Conservation (phyloP, 1,140 invertebrate genomes). For the Dinoponera quadriceps region DNA sequence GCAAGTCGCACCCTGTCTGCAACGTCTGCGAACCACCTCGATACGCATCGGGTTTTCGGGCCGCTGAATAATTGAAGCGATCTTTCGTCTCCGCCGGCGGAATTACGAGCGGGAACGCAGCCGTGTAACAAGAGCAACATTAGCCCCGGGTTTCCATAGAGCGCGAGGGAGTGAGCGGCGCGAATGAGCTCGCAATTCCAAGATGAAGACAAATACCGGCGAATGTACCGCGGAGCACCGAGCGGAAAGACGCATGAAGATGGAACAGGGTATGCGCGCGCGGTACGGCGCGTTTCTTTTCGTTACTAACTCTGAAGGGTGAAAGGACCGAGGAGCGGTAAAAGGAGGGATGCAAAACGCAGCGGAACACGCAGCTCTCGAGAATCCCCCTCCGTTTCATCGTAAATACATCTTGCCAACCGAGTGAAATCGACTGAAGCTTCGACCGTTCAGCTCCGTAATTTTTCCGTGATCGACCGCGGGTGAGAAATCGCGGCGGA, state of each 20-base stretch:
- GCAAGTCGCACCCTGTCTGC: slow-evolving; percentile 2
- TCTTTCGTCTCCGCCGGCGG: slow-evolving; percentile 48
- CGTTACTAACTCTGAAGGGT: slow-evolving; percentile 6
- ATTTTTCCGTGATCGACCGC: too few species aligned
- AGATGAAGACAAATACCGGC: slow-evolving; percentile 61
- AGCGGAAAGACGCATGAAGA: slow-evolving; percentile 41
- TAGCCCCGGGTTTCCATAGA: slow-evolving; percentile 53
- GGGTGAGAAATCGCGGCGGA: slow-evolving; percentile 44
- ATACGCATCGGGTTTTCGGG: slow-evolving; percentile 45
- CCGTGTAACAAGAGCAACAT: slow-evolving; percentile 53
- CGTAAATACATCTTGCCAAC: background rate
- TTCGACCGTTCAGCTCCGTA: too few species aligned
- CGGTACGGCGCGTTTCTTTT: slow-evolving; percentile 37
- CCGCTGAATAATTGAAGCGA: slow-evolving; percentile 58
- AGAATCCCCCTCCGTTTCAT: background rate
- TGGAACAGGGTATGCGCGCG: slow-evolving; percentile 16
- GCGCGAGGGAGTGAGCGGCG: slow-evolving; percentile 41
- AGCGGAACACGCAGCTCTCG: background rate
- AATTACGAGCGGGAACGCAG: slow-evolving; percentile 32
- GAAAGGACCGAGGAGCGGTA: background rate
- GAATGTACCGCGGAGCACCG: slow-evolving; percentile 3
- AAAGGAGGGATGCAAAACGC: too few species aligned
- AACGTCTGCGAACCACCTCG: slow-evolving; percentile 35
- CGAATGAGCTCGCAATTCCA: slow-evolving; percentile 54
- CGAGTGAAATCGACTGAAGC: background rate